Evolutionary conservation across 2,797 vertebrate species (phyloP).

Genomic region (Urocyon cinereoargenteus): DNA sequence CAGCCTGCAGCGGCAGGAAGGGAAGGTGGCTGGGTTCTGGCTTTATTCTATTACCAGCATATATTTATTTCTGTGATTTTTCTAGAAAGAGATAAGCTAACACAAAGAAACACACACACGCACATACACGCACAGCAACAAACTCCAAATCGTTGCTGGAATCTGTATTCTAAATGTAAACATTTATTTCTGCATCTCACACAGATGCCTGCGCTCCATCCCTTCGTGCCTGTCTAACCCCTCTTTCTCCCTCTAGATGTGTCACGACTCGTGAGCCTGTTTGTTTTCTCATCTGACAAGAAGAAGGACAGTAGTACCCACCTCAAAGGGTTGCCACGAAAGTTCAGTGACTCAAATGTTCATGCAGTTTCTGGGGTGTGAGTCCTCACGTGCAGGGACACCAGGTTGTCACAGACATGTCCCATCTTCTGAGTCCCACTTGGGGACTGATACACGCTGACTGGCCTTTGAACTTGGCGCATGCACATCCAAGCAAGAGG

Average conservation of each 20-base stretch:
- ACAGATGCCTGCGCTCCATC: accelerated
- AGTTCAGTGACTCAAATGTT: too few species aligned
- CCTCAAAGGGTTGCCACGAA: neutral
- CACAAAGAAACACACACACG: neutral
- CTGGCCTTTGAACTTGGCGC: neutral
- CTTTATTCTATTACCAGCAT: constrained; percentile 65
- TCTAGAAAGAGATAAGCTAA: neutral
- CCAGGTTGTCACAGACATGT: neutral
- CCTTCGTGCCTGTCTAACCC: accelerated
- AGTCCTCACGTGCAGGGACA: accelerated
- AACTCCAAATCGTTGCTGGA: neutral
- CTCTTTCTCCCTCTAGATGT: neutral
- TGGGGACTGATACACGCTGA: accelerated
- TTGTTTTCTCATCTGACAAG: neutral
- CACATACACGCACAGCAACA: neutral
- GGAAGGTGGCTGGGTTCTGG: constrained; percentile 65
- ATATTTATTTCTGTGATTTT: constrained; percentile 42
- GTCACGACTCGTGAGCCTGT: neutral
- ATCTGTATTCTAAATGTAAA: neutral
- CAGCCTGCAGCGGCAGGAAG: constrained; percentile 66
- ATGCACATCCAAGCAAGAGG: accelerated
- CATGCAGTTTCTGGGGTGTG: accelerated
- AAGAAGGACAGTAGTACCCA: accelerated
- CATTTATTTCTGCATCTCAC: neutral
- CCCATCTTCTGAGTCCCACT: too few species aligned